These are phyloP conservation scores for Tiliqua scincoides DNA, from an alignment of 2,113 vertebrate genomes.

Conservation along the genomic window DNA sequence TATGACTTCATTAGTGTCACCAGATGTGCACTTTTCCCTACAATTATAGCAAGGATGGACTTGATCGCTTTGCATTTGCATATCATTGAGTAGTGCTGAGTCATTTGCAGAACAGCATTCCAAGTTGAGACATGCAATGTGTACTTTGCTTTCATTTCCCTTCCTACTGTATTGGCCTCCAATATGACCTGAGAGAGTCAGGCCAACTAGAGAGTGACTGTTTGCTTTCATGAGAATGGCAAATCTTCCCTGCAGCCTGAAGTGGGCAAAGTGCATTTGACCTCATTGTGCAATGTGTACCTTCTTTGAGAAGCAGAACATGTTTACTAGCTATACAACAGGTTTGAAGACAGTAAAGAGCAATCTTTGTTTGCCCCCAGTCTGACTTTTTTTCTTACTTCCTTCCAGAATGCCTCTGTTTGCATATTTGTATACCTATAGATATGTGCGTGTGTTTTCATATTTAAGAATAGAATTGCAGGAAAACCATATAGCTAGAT, in stretches of 20 bases:
- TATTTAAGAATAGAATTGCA: background rate
- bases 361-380: background rate
- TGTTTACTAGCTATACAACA: background rate
- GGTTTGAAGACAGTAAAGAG: background rate
- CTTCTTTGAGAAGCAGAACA: background rate
- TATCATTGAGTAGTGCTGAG: background rate
- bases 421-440: background rate
- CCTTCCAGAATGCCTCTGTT: background rate
- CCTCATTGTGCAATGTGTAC: background rate
- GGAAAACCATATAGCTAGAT: background rate
- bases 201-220: background rate
- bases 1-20: background rate
- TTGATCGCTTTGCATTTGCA: background rate
- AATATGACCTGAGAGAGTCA: background rate
- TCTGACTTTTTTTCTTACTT: background rate
- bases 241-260: background rate
- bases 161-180: background rate
- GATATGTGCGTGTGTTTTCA: background rate
- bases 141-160: background rate
- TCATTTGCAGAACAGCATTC: background rate
- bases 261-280: background rate
- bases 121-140: background rate
- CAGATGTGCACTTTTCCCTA: background rate
- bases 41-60: background rate
- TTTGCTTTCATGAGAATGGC: background rate